phyloP scores from a whole-genome alignment of 2,113 vertebrate genomes.

The Leptobrachium leishanense region DNA sequence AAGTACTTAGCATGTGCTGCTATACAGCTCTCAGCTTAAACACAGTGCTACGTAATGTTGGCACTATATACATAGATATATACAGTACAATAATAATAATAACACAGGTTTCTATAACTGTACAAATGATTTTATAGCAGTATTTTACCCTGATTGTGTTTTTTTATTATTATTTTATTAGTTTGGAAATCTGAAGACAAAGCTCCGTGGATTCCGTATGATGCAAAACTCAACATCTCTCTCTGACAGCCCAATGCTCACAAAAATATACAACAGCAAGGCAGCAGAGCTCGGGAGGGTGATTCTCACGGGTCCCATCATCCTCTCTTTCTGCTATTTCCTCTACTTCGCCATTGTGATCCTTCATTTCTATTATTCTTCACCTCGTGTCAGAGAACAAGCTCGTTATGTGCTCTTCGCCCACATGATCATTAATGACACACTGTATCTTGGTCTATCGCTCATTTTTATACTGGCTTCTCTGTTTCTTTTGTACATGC shows the following conservation, averaged over 20 bases:
- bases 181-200: no score
- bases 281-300: not conserved
- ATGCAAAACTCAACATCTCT: not conserved
- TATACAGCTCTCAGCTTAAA: no score
- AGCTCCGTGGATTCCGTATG: no score
- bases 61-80: no score
- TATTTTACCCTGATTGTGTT: no score
- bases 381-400: constrained; percentile 61
- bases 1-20: no score
- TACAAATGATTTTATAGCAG: no score
- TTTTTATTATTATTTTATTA: no score
- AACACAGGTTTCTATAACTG: no score
- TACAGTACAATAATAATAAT: no score
- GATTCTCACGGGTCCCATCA: constrained; percentile 53
- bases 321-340: constrained; percentile 60
- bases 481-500: not conserved
- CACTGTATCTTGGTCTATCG: constrained; percentile 63
- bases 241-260: not conserved
- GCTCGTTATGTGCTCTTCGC: constrained; percentile 61
- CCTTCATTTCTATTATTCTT: constrained; percentile 65
- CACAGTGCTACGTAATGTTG: no score
- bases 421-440: constrained; percentile 63
- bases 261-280: not conserved
- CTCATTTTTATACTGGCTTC: constrained; percentile 57
- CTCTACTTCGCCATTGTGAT: constrained; percentile 63